Evolutionary conservation across 2,113 vertebrate species (phyloP).

Genomic region (Lagopus leucura): DNA sequence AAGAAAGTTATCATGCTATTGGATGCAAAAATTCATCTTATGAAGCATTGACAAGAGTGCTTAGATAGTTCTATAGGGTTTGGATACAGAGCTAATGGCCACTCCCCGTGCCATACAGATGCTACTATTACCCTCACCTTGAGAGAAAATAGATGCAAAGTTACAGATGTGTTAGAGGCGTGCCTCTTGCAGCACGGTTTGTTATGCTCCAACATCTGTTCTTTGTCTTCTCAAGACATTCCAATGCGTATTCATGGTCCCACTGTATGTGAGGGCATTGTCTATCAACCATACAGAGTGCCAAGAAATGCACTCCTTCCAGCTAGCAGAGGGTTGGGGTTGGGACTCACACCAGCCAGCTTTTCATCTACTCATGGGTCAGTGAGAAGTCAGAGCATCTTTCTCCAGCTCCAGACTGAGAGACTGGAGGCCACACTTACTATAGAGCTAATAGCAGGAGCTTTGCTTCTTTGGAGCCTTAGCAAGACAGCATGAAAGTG

Average conservation of each 20-base stretch:
- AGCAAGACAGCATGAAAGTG: background rate
- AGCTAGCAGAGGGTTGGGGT: background rate
- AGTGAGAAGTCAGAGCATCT: background rate
- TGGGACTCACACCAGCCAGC: background rate
- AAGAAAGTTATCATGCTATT: background rate
- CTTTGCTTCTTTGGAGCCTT: background rate
- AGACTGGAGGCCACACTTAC: background rate
- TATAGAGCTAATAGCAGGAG: background rate
- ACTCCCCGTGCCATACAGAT: background rate
- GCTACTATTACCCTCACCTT: background rate
- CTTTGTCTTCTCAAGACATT: background rate
- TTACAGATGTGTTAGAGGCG: background rate
- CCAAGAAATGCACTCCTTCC: background rate
- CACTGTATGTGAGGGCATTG: background rate
- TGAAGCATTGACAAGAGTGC: background rate
- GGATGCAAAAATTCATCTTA: background rate
- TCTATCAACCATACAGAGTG: background rate
- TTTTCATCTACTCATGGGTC: background rate
- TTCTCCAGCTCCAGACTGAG: background rate
- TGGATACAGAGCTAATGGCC: background rate
- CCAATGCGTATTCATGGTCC: no score
- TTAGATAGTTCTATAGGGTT: background rate
- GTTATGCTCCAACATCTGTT: background rate
- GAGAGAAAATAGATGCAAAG: background rate
- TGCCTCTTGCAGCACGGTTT: background rate